phyloP scores from a whole-genome alignment of 1,140 invertebrate genomes.

The Euwallacea fornicatus region DNA sequence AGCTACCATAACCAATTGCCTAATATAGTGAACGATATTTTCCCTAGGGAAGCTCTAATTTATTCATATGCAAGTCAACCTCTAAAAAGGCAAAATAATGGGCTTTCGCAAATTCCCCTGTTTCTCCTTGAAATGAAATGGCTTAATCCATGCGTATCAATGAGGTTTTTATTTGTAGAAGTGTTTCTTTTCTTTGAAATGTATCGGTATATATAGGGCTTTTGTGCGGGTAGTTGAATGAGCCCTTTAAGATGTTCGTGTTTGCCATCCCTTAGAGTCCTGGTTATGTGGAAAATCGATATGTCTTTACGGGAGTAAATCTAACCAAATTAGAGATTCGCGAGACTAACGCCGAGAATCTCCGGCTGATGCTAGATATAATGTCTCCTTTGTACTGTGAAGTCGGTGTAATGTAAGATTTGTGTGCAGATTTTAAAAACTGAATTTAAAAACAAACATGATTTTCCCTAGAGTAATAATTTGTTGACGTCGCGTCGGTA shows the following conservation, averaged over 20 bases:
- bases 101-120: slow-evolving; percentile 24
- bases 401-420: neutral
- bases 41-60: slow-evolving; percentile 24
- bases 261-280: slow-evolving; percentile 18
- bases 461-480: too few species aligned
- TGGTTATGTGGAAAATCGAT: slow-evolving; percentile 20
- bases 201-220: slow-evolving; percentile 18
- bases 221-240: slow-evolving; percentile 17
- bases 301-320: slow-evolving; percentile 19
- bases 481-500: too few species aligned
- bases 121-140: slow-evolving; percentile 21
- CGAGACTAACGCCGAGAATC: slow-evolving; percentile 13
- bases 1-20: slow-evolving; percentile 33
- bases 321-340: slow-evolving; percentile 12
- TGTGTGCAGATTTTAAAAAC: too few species aligned
- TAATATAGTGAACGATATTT: slow-evolving; percentile 28
- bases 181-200: slow-evolving; percentile 22
- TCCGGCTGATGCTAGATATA: slow-evolving; percentile 4
- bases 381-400: slow-evolving; percentile 9
- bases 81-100: slow-evolving; percentile 28
- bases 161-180: slow-evolving; percentile 18
- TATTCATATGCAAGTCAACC: slow-evolving; percentile 27
- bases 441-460: too few species aligned
- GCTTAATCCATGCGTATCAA: slow-evolving; percentile 27
- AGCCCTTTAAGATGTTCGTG: slow-evolving; percentile 20